Conservation (phyloP, 2,113 vertebrate genomes). For the Syngnathus typhle region DNA sequence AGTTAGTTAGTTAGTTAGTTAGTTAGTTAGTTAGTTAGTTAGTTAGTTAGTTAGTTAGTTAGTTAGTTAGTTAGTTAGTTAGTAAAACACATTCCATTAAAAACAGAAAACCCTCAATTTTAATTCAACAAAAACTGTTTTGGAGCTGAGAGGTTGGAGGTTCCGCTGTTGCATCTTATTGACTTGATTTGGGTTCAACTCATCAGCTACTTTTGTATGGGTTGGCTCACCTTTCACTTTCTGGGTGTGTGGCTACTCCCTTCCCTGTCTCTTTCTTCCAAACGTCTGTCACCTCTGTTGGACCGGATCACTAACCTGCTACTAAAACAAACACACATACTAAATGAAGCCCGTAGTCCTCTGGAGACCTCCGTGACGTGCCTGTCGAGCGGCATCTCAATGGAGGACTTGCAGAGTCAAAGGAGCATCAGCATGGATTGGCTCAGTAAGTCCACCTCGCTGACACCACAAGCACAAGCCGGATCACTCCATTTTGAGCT, state of each 20-base stretch:
- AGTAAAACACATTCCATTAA: neutral
- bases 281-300: slow-evolving; percentile 29
- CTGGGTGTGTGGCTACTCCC: slow-evolving; percentile 27
- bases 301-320: slow-evolving; percentile 50
- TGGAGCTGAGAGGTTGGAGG: slow-evolving; percentile 3
- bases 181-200: slow-evolving; percentile 34
- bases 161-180: slow-evolving; percentile 5
- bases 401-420: slow-evolving; percentile 79
- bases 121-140: too few relatives aligned
- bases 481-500: neutral
- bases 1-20: neutral
- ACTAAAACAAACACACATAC: slow-evolving; percentile 27
- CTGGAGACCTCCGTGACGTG: slow-evolving; percentile 91
- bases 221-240: slow-evolving; percentile 24
- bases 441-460: slow-evolving; percentile 85
- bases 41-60: neutral
- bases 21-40: neutral
- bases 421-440: slow-evolving; percentile 91
- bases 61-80: too few relatives aligned
- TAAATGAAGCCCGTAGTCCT: slow-evolving; percentile 81
- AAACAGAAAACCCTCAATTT: neutral
- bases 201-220: slow-evolving; percentile 49
- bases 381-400: slow-evolving; percentile 80
- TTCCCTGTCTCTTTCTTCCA: slow-evolving; percentile 45
- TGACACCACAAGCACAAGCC: slow-evolving; percentile 1